Evolutionary conservation across 2,113 vertebrate species (phyloP).

Genomic region (Pardalotus punctatus): DNA sequence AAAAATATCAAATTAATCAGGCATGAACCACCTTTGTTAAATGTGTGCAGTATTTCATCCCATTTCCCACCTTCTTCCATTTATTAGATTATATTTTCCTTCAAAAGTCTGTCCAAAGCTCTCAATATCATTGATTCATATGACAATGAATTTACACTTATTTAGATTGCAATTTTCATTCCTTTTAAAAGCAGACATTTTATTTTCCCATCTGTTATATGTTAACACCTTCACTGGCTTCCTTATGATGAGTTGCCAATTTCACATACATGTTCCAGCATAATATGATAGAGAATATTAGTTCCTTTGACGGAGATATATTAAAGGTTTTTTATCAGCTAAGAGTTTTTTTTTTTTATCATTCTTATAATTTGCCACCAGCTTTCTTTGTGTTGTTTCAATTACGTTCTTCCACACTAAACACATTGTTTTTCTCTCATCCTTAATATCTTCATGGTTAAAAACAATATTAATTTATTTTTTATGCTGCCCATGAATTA

Average conservation of each 20-base stretch:
- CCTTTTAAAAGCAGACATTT: neutral
- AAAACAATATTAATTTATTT: neutral
- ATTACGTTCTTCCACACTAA: neutral
- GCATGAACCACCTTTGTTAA: neutral
- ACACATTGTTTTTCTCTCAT: neutral
- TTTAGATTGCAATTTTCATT: neutral
- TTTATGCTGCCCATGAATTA: neutral
- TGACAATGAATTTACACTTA: neutral
- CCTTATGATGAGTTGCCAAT: neutral
- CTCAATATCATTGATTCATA: neutral
- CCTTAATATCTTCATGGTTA: neutral
- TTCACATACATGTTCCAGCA: neutral
- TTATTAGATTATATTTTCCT: constrained; percentile 2
- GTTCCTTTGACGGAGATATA: neutral
- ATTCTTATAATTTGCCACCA: neutral
- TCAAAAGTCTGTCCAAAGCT: neutral
- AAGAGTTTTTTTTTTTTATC: neutral
- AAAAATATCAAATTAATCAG: neutral
- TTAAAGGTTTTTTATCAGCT: fast-evolving
- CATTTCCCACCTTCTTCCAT: neutral
- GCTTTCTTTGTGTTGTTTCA: neutral
- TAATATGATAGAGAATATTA: neutral
- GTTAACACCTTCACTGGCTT: neutral
- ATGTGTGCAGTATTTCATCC: neutral
- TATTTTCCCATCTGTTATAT: neutral